Percentiles rank a stretch among this genome's conserved stretches.
These are phyloP conservation scores for Mycogona germanica DNA, from an alignment of 2,888 invertebrate genomes.

Conservation along the genomic window DNA sequence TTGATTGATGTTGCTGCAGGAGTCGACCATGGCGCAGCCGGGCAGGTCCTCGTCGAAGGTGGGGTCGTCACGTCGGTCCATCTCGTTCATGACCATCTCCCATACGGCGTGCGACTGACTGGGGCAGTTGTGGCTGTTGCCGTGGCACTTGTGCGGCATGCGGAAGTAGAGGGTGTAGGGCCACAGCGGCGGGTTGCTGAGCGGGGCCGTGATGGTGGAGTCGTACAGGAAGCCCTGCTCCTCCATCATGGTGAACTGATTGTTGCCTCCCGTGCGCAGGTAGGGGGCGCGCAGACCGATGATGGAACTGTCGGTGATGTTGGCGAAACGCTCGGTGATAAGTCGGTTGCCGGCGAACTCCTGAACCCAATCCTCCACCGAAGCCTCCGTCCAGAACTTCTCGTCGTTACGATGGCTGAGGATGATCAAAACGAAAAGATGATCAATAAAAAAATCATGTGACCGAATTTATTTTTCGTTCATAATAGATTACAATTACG, in stretches of 20 bases:
- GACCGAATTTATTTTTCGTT: background rate
- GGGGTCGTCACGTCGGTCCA: slow-evolving; percentile 85
- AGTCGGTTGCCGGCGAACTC: slow-evolving; percentile 87
- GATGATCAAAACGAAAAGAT: background rate
- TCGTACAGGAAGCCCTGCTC: slow-evolving; percentile 92
- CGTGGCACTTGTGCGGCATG: slow-evolving; percentile 91
- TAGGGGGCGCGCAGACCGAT: slow-evolving; percentile 81
- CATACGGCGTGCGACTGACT: slow-evolving; percentile 70
- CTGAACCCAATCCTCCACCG: slow-evolving; percentile 83
- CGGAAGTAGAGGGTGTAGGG: slow-evolving; percentile 94
- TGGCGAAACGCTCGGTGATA: slow-evolving; percentile 61
- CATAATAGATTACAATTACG: too few species aligned
- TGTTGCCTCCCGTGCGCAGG: slow-evolving; percentile 81
- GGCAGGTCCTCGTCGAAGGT: slow-evolving; percentile 86
- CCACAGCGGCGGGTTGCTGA: slow-evolving; percentile 85
- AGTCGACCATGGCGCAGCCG: slow-evolving; percentile 86
- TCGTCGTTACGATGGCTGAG: slow-evolving; percentile 70
- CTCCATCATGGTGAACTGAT: slow-evolving; percentile 94
- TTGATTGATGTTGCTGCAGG: slow-evolving; percentile 81
- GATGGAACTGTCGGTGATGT: slow-evolving; percentile 82
- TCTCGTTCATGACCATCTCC: slow-evolving; percentile 95
- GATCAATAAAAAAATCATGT: background rate
- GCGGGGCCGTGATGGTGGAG: slow-evolving; percentile 82
- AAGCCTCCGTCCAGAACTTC: slow-evolving; percentile 74
- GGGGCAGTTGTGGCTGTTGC: slow-evolving; percentile 87